These are phyloP conservation scores for Cataglyphis hispanica DNA, from an alignment of 1,140 invertebrate species.

Conservation along the genomic window DNA sequence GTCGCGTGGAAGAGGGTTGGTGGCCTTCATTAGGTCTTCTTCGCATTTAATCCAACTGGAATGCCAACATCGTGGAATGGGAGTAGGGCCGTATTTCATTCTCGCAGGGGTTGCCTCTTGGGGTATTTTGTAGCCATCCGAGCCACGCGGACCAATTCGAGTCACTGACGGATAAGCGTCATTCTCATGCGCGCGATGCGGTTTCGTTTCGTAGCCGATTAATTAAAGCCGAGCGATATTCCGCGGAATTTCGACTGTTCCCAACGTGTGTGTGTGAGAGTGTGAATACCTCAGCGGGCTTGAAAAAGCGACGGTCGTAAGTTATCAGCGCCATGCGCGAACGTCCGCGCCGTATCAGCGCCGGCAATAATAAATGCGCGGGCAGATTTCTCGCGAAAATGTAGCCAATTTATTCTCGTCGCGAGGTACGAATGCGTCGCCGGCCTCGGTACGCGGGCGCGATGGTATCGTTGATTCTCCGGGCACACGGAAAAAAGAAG, in stretches of 20 bases:
- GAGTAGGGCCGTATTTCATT: constrained; percentile 30
- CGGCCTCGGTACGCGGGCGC: not conserved
- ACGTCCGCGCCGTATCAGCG: constrained; percentile 15
- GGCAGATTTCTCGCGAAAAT: constrained; percentile 49
- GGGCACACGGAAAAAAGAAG: constrained; percentile 9
- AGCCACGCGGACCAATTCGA: constrained; percentile 18
- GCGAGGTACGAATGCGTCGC: constrained; percentile 16
- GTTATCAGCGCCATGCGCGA: constrained; percentile 14
- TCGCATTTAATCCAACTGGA: constrained; percentile 71
- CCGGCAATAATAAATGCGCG: constrained; percentile 37
- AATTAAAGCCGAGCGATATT: constrained; percentile 25
- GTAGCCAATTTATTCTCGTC: constrained; percentile 34
- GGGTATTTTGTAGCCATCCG: constrained; percentile 67
- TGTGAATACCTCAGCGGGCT: not conserved
- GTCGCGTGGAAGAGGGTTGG: constrained; percentile 37
- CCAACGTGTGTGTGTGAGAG: not conserved
- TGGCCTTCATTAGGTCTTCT: constrained; percentile 68
- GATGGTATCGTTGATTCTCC: constrained; percentile 39
- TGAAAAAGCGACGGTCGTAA: not conserved
- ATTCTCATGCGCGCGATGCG: constrained; percentile 39
- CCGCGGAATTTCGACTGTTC: not conserved
- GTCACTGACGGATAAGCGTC: constrained; percentile 67
- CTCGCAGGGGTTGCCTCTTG: constrained; percentile 1
- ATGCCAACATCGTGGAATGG: constrained; percentile 43
- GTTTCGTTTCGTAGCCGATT: constrained; percentile 17